Base-by-base conservation (phyloP, 2,113 vertebrate species). In the Anoura caudifer region DNA sequence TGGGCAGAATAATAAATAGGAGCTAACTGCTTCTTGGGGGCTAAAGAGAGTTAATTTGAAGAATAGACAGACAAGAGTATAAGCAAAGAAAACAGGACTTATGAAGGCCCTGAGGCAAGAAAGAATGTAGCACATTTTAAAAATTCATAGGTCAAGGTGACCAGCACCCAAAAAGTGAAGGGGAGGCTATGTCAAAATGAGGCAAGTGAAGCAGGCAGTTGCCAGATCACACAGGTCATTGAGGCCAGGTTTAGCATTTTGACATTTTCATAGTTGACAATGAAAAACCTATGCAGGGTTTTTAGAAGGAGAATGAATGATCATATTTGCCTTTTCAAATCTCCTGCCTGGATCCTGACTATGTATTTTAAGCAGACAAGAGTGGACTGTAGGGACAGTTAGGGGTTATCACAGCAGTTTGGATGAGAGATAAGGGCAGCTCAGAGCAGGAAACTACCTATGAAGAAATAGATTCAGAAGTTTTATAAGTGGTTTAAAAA, bases 41-140 rank as follows among this genome's bases (percentile, higher is more conserved):
- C 10, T 77, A 88, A 65, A 24, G 20, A 94, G 31, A 67, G 19
- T 86, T 83, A 75, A 69, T 47, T n/a, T 45, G 28, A 86, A 82
- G 24, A 91, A 67, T 1, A 94, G 41, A 91, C 28, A 75, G 38
- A 50, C 41, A 94, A 85, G 54, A 81, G 14, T 61, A 33, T 63
- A 91, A n/a, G 16, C 61, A 22, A 95, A 86, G 15, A 87, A 91
- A 96, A 67, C 5, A 50, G 9, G 16, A 90, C 17, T 93, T 73
- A 38, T 14, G 1, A 82, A 61, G 41, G 3, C 4, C 41, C 33
- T 54, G 1, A 72, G 9, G 13, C n/a, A 83, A n/a, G 52, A 77
- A 82, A 86, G 28, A 95, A 79, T 36, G 77, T 10, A 41, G 13
- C 24, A 80, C n/a, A 76, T 24, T 63, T 65, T 59, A 76, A 17